These are phyloP conservation scores for Pelobates fuscus DNA, from an alignment of 2,113 vertebrate species.

Conservation along the genomic window DNA sequence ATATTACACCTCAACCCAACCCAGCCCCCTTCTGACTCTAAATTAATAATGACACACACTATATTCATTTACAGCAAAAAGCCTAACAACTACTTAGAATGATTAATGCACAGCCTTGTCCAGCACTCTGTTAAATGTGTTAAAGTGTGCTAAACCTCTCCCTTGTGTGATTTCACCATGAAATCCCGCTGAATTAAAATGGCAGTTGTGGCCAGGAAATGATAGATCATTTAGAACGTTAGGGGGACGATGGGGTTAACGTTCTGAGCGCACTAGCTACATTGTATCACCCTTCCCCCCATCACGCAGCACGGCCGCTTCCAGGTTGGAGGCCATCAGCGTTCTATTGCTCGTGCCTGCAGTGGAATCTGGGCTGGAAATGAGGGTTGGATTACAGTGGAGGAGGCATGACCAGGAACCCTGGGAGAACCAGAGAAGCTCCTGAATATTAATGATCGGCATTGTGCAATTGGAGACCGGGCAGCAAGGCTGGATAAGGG, in stretches of 20 bases:
- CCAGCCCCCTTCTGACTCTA: too few species aligned
- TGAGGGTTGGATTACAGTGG: background rate
- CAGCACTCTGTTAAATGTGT: too few species aligned
- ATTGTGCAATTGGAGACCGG: conserved; percentile 42
- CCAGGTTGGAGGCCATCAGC: background rate
- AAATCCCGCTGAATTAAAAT: background rate
- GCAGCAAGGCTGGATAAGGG: background rate
- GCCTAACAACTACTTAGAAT: too few species aligned
- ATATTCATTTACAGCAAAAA: too few species aligned
- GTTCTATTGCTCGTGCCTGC: background rate
- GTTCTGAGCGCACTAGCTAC: background rate
- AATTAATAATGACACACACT: too few species aligned
- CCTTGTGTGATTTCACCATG: background rate
- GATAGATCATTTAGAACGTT: background rate
- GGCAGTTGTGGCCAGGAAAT: background rate
- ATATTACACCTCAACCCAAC: too few species aligned
- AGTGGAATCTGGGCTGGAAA: background rate
- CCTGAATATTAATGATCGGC: conserved; percentile 45
- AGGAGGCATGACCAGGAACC: conserved; percentile 16
- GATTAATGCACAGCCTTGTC: too few species aligned
- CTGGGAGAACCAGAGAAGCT: conserved; percentile 20
- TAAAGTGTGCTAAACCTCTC: background rate
- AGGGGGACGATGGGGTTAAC: background rate
- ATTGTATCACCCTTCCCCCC: conserved; percentile 30
- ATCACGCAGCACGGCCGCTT: background rate